phyloP scores from a whole-genome alignment of 2,113 vertebrate genomes.

The Phalacrocorax pelagicus region DNA sequence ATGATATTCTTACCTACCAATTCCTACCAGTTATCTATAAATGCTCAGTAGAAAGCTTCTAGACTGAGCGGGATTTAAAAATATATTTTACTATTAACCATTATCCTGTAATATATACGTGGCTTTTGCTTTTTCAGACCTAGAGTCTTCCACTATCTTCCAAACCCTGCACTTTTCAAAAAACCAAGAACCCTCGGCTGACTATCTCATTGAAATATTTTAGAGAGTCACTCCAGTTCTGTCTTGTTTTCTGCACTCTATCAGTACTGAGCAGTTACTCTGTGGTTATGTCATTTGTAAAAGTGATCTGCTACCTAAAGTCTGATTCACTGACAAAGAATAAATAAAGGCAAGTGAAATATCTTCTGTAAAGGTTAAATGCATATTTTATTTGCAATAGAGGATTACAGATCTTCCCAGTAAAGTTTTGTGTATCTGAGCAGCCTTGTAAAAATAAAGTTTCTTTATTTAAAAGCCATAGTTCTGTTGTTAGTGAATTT shows the following conservation, averaged over 20 bases:
- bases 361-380: constrained; percentile 61
- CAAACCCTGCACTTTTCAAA: neutral
- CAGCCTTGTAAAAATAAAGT: neutral
- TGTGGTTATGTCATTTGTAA: constrained; percentile 52
- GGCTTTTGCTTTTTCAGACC: neutral
- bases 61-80: neutral
- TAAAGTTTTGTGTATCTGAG: neutral
- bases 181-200: fast-evolving
- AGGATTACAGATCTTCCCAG: neutral
- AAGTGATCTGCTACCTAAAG: constrained; percentile 40
- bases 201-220: neutral
- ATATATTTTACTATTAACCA: neutral
- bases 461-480: neutral
- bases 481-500: neutral
- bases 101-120: neutral
- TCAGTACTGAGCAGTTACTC: constrained; percentile 6
- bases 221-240: neutral
- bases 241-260: constrained; percentile 4
- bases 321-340: constrained; percentile 53
- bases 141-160: neutral
- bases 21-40: neutral
- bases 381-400: constrained; percentile 38
- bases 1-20: neutral
- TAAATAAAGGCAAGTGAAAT: constrained; percentile 37
- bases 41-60: neutral